Conservation (phyloP, 2,797 vertebrate species). For the Silurus lanzhouensis region DNA sequence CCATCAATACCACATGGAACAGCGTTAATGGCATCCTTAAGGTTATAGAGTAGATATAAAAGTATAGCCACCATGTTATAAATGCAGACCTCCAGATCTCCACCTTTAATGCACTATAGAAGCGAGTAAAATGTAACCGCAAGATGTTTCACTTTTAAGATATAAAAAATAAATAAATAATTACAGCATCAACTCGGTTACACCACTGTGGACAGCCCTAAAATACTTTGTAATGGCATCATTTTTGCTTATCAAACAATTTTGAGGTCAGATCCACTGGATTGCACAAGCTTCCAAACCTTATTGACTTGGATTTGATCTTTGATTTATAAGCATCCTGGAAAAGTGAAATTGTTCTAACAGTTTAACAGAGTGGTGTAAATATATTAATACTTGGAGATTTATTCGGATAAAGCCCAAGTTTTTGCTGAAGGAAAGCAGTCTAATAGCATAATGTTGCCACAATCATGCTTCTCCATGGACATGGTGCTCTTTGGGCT, state of each 20-base stretch:
- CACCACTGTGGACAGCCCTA: background rate
- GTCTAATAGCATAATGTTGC: too few species aligned
- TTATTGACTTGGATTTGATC: background rate
- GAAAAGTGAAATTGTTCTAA: background rate
- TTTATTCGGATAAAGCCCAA: too few species aligned
- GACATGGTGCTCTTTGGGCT: background rate
- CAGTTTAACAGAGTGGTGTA: background rate
- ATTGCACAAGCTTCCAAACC: background rate
- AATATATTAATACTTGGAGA: background rate
- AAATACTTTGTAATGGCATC: background rate
- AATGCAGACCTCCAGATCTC: background rate
- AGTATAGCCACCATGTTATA: background rate
- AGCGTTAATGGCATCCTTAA: background rate
- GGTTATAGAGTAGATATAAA: background rate
- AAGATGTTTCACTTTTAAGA: background rate
- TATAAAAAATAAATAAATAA: too few species aligned
- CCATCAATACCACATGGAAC: background rate
- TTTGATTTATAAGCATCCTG: background rate
- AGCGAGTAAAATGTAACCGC: background rate
- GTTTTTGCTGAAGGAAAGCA: background rate
- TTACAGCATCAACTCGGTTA: background rate
- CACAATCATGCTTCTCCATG: background rate
- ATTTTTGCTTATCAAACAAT: background rate
- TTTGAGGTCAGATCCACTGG: background rate
- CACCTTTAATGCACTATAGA: background rate